phyloP scores from a whole-genome alignment of 2,797 vertebrate genomes.

The Hyperoplus immaculatus region DNA sequence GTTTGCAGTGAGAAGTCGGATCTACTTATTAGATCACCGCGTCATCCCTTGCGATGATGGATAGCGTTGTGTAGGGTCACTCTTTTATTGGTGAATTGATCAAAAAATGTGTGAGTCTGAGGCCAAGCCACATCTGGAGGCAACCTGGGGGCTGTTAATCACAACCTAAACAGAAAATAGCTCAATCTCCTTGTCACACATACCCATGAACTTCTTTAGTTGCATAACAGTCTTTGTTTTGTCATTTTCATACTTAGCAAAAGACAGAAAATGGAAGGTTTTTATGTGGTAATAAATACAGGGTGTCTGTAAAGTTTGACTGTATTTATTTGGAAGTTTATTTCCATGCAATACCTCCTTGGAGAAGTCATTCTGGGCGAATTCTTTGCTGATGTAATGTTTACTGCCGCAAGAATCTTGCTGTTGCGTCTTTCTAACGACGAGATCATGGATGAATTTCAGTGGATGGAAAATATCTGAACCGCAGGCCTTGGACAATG shows the following conservation, averaged over 20 bases:
- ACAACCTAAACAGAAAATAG: constrained; percentile 75
- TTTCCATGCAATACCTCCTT: constrained; percentile 52
- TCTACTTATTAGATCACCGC: constrained; percentile 69
- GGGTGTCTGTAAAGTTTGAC: constrained; percentile 43
- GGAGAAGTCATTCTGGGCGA: constrained; percentile 53
- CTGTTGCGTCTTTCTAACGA: constrained; percentile 64
- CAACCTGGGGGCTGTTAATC: constrained; percentile 78
- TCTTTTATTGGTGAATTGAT: constrained; percentile 64
- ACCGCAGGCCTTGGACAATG: constrained; percentile 48
- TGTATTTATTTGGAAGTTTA: constrained; percentile 55
- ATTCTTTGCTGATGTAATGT: constrained; percentile 76
- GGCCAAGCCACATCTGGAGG: constrained; percentile 77
- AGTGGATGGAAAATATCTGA: constrained; percentile 69
- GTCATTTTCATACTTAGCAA: constrained; percentile 54
- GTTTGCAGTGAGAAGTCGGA: constrained; percentile 68
- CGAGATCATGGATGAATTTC: constrained; percentile 63
- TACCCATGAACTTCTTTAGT: constrained; percentile 69
- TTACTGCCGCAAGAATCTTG: constrained; percentile 70
- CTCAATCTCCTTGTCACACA: constrained; percentile 69
- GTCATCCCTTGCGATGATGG: constrained; percentile 66
- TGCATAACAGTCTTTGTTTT: constrained; percentile 66
- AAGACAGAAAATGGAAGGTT: constrained; percentile 54
- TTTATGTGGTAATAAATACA: constrained; percentile 63
- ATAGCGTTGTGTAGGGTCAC: constrained; percentile 62
- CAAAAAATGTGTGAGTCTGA: constrained; percentile 51